phyloP scores from a whole-genome alignment of 2,888 invertebrate species.

The Piscicola geometra region DNA sequence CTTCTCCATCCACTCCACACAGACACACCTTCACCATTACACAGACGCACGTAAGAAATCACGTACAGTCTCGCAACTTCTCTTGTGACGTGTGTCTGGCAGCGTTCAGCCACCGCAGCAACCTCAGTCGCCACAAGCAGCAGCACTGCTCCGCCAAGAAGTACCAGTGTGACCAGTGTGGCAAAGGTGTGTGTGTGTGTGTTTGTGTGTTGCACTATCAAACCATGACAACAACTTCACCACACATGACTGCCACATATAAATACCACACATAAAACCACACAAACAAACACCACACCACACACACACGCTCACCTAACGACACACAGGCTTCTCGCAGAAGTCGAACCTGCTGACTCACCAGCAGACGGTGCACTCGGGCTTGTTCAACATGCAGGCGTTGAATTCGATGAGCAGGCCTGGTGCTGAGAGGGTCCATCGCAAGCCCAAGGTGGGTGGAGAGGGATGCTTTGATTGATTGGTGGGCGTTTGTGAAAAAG shows the following conservation, averaged over 20 bases:
- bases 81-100: constrained; percentile 28
- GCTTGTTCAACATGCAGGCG: neutral
- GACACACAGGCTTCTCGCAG: constrained; percentile 30
- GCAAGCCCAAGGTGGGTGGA: constrained; percentile 19
- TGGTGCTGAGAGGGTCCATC: constrained; percentile 29
- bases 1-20: too few relatives aligned
- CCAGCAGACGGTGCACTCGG: constrained; percentile 22
- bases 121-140: constrained; percentile 33
- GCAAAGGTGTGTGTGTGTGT: constrained; percentile 8
- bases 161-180: constrained; percentile 34
- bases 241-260: too few relatives aligned
- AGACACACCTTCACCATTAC: too few relatives aligned
- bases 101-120: constrained; percentile 33
- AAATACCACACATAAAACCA: too few relatives aligned
- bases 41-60: constrained; percentile 24
- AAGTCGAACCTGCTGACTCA: constrained; percentile 35
- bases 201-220: too few relatives aligned
- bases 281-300: too few relatives aligned
- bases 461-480: neutral
- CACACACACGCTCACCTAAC: too few relatives aligned
- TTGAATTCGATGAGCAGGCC: neutral
- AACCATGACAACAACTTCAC: too few relatives aligned
- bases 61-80: constrained; percentile 26
- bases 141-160: constrained; percentile 31
- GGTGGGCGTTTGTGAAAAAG: too few relatives aligned